Base-by-base conservation (phyloP, 2,888 invertebrate species). In the Aphelenchoides bicaudatus region DNA sequence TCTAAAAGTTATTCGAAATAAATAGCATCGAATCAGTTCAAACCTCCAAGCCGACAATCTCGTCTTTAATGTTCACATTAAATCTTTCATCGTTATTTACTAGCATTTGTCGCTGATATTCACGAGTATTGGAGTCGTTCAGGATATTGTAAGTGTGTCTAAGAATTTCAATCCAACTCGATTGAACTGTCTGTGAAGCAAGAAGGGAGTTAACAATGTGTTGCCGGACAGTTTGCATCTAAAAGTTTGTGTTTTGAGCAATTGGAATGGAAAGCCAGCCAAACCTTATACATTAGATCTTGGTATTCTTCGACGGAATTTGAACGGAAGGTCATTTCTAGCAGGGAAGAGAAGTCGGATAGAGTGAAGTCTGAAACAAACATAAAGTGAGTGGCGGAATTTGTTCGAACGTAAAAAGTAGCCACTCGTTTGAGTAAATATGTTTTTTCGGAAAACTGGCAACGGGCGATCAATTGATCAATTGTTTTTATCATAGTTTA, bases 211-310 rank as follows among this genome's bases (percentile, higher is more conserved):
- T 47, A 2, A 74, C 73, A 6, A 75, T 61, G 21, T 43, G 39
- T 47, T 70, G 65, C 27, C 75, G 61, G 4, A 65, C 68, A 10
- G 67, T 64, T 70, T 75, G 75, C 67, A 69, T 73, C 73, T 75
- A 23, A 60, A 66, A 65, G n/a, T 3, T 39, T 2, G 29, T 21
- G 43, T 21, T 13, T n/a, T n/a, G n/a, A n/a, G n/a, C n/a, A n/a
- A n/a, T n/a, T n/a, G n/a, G n/a, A n/a, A n/a, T n/a, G n/a, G n/a
- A n/a, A n/a, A n/a, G n/a, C n/a, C n/a, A n/a, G 16, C 16, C 10
- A 25, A 23, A 72, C 72, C 57, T 65, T 52, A 56, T 73, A 73
- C 55, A 73, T 58, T 8, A 65, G 54, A 31, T 58, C 59, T 49
- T 73, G 71, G 59, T 71, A 73, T n/a, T 71, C 70, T 16, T 73